Conservation (phyloP, 2,113 vertebrate genomes). For the Pogona vitticeps region DNA sequence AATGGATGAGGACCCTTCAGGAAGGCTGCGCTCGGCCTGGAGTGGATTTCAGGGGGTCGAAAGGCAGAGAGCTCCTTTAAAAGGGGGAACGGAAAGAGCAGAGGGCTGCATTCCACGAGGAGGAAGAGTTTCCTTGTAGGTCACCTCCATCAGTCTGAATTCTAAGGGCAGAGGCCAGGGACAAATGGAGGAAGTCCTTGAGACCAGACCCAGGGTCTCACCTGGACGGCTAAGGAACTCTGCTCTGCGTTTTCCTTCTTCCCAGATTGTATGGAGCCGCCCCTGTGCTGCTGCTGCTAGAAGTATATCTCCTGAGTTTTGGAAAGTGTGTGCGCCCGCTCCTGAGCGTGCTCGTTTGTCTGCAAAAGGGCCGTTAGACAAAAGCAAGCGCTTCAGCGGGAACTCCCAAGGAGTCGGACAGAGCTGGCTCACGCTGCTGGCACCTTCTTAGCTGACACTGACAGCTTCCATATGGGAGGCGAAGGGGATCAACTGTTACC, state of each 20-base stretch:
- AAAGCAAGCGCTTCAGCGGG: constrained; percentile 29
- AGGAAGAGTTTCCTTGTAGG: constrained; percentile 23
- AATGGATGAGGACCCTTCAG: constrained; percentile 64
- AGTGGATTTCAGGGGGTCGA: constrained; percentile 73
- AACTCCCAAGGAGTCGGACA: constrained; percentile 47
- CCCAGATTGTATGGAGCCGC: no score
- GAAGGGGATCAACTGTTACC: constrained; percentile 71
- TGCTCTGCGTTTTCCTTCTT: background rate
- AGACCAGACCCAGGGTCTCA: background rate
- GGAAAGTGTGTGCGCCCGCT: constrained; percentile 52
- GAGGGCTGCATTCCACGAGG: constrained; percentile 22
- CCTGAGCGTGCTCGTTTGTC: constrained; percentile 3
- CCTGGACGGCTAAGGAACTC: constrained; percentile 55
- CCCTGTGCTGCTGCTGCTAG: constrained; percentile 42
- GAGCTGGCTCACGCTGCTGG: constrained; percentile 55
- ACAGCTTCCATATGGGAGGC: constrained; percentile 62
- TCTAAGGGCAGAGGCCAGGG: constrained; percentile 41
- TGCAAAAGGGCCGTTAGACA: constrained; percentile 57
- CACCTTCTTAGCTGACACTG: constrained; percentile 38
- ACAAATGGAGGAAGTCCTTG: constrained; percentile 9
- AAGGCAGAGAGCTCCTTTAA: constrained; percentile 39
- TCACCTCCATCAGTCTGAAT: constrained; percentile 48
- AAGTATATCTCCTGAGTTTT: constrained; percentile 44
- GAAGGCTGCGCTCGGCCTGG: constrained; percentile 62
- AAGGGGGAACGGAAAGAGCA: background rate